These are phyloP conservation scores for Meloidogyne chitwoodi DNA, from an alignment of 1,140 invertebrate genomes.

Conservation along the genomic window DNA sequence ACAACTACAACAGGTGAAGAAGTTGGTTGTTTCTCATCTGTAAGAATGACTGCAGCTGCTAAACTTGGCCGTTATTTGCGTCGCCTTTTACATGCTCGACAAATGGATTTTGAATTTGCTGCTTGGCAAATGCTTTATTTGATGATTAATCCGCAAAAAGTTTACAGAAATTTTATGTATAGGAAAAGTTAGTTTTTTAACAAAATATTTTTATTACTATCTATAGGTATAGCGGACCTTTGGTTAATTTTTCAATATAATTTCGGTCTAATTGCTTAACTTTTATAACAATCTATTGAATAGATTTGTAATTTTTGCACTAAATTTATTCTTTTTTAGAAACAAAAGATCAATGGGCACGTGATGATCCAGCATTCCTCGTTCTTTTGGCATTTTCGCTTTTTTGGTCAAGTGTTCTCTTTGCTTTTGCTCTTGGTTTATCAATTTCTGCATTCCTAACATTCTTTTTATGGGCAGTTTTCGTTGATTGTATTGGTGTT, in stretches of 20 bases:
- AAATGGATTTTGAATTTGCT: slow-evolving; percentile 99
- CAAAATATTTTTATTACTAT: too few relatives aligned
- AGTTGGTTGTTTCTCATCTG: slow-evolving; percentile 57
- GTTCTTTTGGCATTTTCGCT: slow-evolving; percentile 83
- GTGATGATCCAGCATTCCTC: slow-evolving; percentile 97
- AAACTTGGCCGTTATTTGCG: slow-evolving; percentile 65
- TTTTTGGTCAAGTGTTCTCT: slow-evolving; percentile 81
- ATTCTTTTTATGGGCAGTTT: slow-evolving; percentile 84
- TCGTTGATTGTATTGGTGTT: slow-evolving; percentile 85
- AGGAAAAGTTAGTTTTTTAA: slow-evolving; percentile 77
- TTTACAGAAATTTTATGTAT: slow-evolving; percentile 92
- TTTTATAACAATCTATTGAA: background rate
- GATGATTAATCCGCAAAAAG: slow-evolving; percentile 89
- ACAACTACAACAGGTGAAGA: slow-evolving; percentile 19
- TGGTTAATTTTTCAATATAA: too few relatives aligned
- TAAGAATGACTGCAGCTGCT: slow-evolving; percentile 56
- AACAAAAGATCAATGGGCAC: slow-evolving; percentile 95
- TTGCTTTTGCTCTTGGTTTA: slow-evolving; percentile 76
- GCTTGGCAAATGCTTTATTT: slow-evolving; percentile 97
- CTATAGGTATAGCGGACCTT: too few relatives aligned
- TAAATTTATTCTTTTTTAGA: slow-evolving; percentile 67
- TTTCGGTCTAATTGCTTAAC: background rate
- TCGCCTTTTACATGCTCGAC: slow-evolving; percentile 83
- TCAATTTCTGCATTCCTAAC: slow-evolving; percentile 74
- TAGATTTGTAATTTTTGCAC: background rate